phyloP scores from a whole-genome alignment of 2,888 invertebrate species.

The Drosophila yooni region DNA sequence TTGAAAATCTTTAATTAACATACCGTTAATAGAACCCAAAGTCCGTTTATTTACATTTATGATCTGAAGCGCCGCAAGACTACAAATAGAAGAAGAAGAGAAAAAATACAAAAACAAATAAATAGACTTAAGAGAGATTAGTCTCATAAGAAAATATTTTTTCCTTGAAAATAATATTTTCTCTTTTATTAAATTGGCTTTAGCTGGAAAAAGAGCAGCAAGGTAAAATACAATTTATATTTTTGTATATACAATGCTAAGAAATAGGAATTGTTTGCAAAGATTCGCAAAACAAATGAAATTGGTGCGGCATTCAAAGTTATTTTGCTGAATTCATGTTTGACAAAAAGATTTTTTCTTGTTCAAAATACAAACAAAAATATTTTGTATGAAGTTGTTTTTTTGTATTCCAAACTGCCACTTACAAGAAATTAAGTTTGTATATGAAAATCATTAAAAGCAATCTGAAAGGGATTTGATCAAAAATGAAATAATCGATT shows the following conservation, averaged over 20 bases:
- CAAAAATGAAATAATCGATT: background rate
- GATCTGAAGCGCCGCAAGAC: conserved; percentile 13
- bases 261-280: background rate
- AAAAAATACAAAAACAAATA: background rate
- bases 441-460: background rate
- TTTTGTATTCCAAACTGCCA: background rate
- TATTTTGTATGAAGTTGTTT: background rate
- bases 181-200: background rate
- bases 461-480: conserved; percentile 1
- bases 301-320: background rate
- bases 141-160: background rate
- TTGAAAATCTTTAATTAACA: conserved; percentile 63
- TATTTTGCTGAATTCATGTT: background rate
- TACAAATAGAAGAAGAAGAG: background rate
- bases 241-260: background rate
- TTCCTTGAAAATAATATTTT: background rate
- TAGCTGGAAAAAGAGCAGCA: background rate
- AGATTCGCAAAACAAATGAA: too few relatives aligned
- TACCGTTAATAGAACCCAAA: conserved; percentile 32
- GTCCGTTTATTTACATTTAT: conserved; percentile 19
- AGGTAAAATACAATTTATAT: background rate
- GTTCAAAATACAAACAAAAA: background rate
- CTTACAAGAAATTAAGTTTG: background rate
- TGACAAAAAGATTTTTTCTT: background rate
- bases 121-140: conserved; percentile 13